Evolutionary conservation across 1,140 invertebrate species (phyloP), one percentile per base, ranked within the genome.

Genomic region (Drosophila sp.): DNA sequence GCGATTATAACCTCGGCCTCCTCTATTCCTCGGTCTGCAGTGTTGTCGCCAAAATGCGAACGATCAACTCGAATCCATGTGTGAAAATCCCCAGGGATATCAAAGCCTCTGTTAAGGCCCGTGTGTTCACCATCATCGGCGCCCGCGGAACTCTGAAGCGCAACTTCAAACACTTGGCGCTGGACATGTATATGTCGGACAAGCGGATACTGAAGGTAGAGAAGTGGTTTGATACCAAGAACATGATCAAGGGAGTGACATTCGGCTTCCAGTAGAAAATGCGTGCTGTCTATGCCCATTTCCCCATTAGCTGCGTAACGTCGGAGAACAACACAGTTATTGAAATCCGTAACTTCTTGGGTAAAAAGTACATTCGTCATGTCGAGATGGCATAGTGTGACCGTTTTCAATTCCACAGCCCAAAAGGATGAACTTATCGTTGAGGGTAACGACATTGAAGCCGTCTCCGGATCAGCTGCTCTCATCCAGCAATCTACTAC

Each of bases 241-340:
- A 99, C 92, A 99, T 99, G 98, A 96, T 99, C 74, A 99, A 99
- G 93, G 96, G 96, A 95, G 94, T 99, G 90, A 96, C 96, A 84
- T 94, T 98, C 93, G 99, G 98, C 57, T 99, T 97, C 93, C 95
- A 97, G 86, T 99, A 99, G 93, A 99, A 99, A 94, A 99, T 99
- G 99, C 95, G 98, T 92, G 98, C 98, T 66, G 99, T 99, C 78
- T 99, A 99, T 93, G 99, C 99, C 93, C 99, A 99, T 94, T 99
- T 99, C 94, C 99, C 99, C 91, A 99, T 99, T 92, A 99, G 99
- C 93, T 98, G 99, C 93, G 97, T 98, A 17, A 98, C 98, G n/a
- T 97, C 96, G 25, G 97, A 99, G 82, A 95, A 94, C 66, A 98
- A 98, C 92, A 93, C 95, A 4, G 93, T 98, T 8, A 97, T 99